Evolutionary conservation across 1,140 invertebrate genomes (phyloP).

Genomic region (Gerris buenoi): DNA sequence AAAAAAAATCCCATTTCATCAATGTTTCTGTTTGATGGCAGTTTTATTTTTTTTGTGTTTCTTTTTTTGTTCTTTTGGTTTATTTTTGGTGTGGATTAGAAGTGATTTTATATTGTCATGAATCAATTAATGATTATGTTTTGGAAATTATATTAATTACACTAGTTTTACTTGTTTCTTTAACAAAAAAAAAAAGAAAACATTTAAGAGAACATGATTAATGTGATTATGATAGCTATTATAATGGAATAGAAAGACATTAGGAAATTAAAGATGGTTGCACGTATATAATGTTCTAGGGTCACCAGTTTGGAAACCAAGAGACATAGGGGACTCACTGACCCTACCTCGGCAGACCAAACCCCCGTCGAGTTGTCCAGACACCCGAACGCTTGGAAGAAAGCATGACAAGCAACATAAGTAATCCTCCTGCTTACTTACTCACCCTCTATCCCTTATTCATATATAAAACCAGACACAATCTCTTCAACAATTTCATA

Average conservation of each 20-base stretch:
- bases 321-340: slow-evolving; percentile 39
- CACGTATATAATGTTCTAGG: slow-evolving; percentile 45
- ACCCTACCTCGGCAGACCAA: slow-evolving; percentile 25
- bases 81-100: neutral
- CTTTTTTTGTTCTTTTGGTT: neutral
- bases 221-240: too few relatives aligned
- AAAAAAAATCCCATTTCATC: too few relatives aligned
- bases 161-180: too few relatives aligned
- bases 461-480: too few relatives aligned
- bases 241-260: neutral
- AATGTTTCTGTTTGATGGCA: too few relatives aligned
- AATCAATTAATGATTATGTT: neutral
- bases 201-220: too few relatives aligned
- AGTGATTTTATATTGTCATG: neutral
- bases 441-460: too few relatives aligned
- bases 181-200: too few relatives aligned
- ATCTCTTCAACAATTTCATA: too few relatives aligned
- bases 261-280: neutral
- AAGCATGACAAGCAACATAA: slow-evolving; percentile 13
- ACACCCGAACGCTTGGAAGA: slow-evolving; percentile 19
- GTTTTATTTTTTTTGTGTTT: neutral
- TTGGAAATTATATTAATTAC: neutral
- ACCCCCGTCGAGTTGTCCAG: slow-evolving; percentile 20
- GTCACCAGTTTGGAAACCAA: slow-evolving; percentile 81
- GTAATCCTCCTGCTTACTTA: neutral